Conservation (phyloP, 2,797 vertebrate species). For the Sebastes vulpes region DNA sequence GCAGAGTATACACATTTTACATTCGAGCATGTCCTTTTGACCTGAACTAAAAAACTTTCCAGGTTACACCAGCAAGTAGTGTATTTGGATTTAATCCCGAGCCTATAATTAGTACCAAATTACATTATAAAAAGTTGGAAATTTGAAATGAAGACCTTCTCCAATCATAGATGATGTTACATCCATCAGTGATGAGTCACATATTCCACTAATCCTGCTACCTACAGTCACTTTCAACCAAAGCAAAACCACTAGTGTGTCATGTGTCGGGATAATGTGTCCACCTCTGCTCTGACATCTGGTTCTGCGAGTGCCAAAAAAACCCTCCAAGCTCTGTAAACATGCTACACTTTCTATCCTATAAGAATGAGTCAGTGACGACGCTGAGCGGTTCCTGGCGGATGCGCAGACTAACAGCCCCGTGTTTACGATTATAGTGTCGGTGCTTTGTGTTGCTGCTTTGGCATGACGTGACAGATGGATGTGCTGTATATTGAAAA, state of each 20-base stretch:
- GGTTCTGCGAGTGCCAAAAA: neutral
- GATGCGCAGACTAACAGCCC: neutral
- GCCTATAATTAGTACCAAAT: neutral
- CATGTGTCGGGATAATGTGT: neutral
- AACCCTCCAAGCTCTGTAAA: neutral
- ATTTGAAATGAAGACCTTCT: neutral
- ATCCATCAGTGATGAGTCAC: neutral
- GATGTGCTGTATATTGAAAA: neutral
- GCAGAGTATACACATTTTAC: neutral
- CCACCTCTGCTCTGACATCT: neutral
- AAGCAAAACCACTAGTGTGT: neutral
- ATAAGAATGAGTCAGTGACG: neutral
- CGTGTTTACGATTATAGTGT: neutral
- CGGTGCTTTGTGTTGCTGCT: conserved; percentile 7
- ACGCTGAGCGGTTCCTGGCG: neutral
- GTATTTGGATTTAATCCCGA: neutral
- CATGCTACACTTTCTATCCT: neutral
- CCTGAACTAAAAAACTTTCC: neutral
- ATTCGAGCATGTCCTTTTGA: neutral
- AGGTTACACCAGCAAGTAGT: neutral
- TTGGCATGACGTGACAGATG: neutral
- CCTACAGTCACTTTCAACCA: neutral
- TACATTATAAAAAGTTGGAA: neutral
- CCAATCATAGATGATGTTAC: neutral
- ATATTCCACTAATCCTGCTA: neutral